Evolutionary conservation across 2,797 vertebrate genomes (phyloP), one percentile per base, ranked within the genome.

Genomic region (Coranthus polyacanthus): DNA sequence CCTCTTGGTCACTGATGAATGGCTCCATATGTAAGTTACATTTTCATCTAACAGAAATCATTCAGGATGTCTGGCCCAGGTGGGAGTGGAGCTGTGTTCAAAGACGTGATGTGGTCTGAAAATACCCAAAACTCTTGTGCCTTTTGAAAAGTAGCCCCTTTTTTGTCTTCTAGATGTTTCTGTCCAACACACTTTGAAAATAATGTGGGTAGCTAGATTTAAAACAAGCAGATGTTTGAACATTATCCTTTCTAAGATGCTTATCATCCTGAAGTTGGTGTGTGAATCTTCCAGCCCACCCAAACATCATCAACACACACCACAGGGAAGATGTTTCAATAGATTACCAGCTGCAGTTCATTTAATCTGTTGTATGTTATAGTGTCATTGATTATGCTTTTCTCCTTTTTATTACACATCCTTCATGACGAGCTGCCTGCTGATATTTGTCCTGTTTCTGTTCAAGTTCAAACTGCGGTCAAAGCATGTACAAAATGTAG

Each of bases 1-100:
- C 78, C 75, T 72, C 5, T 62, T 56, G 82, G 88, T 84, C 82
- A 78, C 78, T 82, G 85, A 83, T 86, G 86, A 88, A 89, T 83
- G 82, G 47, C 75, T 81, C 84, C 88, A 91, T 81, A 74, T 90
- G 88, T 54, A 81, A 80, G 75, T 87, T 84, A 54, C 59, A 86
- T 89, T 88, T 13, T 82, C 67, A 77, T 78, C 69, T 71, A 37
- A 56, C 61, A 69, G 54, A 73, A 84, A 79, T 84, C 66, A 10
- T 44, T 62, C 70, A 72, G 62, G 54, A 77, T 63, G 62, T 80
- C 52, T 60, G 43, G 53, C 39, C 41, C 21, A 71, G 64, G 68
- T 67, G n/a, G 68, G 26, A 59, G 59, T 58, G 26, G 3, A 6
- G 37, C 55, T 13, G 52, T 21, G 22, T 61, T 29, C 6, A 45